A percentile compares a stretch with the other conserved stretches of the same genome.
Conservation (phyloP, 1,140 invertebrate species). For the Drosophila bocqueti region DNA sequence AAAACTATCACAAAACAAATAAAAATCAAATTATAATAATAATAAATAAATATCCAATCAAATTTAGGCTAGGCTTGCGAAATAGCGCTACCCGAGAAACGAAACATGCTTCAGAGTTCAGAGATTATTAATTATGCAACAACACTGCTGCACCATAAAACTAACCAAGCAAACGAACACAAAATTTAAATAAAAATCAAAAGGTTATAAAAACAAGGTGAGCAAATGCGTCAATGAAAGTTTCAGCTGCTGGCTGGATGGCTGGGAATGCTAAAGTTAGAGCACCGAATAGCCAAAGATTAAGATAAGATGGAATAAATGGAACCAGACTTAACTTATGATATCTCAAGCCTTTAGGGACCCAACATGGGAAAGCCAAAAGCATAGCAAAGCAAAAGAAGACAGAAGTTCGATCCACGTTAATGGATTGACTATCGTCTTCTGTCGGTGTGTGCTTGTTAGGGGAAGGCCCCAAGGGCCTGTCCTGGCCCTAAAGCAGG, state of each 20-base stretch:
- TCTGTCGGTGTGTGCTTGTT: not conserved
- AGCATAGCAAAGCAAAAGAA: not conserved
- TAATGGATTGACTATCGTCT: constrained; percentile 6
- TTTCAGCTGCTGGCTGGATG: constrained; percentile 34
- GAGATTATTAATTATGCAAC: constrained; percentile 73
- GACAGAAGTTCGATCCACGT: constrained; percentile 4
- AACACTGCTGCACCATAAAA: constrained; percentile 50
- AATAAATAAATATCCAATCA: not conserved
- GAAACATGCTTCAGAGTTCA: not conserved
- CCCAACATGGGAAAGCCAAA: constrained; percentile 10
- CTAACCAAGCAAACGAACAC: constrained; percentile 8
- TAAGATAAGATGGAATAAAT: constrained; percentile 29
- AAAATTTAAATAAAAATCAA: constrained; percentile 68
- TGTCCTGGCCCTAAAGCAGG: constrained; percentile 34
- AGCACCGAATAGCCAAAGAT: constrained; percentile 24
- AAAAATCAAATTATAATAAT: too few species aligned
- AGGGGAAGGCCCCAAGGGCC: constrained; percentile 23
- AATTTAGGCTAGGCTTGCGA: not conserved
- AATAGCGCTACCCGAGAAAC: constrained; percentile 1
- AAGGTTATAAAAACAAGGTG: constrained; percentile 68
- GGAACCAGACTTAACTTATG: constrained; percentile 20
- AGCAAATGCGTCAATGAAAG: constrained; percentile 80
- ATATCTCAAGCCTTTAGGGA: not conserved
- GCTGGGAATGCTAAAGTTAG: constrained; percentile 53
- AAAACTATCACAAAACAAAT: not conserved